A percentile compares a stretch with the other conserved stretches of the same genome.
Conservation (phyloP, 2,888 invertebrate species). For the Amphipyra tragopoginis region DNA sequence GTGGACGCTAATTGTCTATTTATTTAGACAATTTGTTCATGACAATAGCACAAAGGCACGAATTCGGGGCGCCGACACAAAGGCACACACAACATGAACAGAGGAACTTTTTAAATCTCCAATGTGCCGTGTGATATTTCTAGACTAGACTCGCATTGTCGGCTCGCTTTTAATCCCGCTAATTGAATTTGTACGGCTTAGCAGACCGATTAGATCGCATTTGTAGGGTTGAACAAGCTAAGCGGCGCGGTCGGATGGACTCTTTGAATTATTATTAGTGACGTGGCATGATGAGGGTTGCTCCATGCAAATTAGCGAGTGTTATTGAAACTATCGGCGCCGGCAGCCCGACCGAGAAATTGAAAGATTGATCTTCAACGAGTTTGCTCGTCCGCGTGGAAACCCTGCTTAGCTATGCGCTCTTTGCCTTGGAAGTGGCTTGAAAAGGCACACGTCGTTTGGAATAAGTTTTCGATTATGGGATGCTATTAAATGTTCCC, state of each 20-base stretch:
- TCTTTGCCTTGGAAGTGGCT: constrained; percentile 42
- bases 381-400: constrained; percentile 54
- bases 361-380: constrained; percentile 61
- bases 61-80: constrained; percentile 35
- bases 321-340: constrained; percentile 61
- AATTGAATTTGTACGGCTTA: constrained; percentile 78
- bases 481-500: constrained; percentile 17
- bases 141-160: constrained; percentile 57
- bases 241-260: constrained; percentile 56
- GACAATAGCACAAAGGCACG: constrained; percentile 46
- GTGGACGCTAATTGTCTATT: constrained; percentile 16
- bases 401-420: constrained; percentile 50
- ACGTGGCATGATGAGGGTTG: constrained; percentile 60
- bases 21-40: constrained; percentile 41
- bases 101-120: constrained; percentile 42
- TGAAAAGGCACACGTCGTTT: constrained; percentile 50
- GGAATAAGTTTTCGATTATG: constrained; percentile 33
- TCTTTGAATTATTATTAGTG: constrained; percentile 63
- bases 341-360: constrained; percentile 54
- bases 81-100: constrained; percentile 24
- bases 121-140: constrained; percentile 51
- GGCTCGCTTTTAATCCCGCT: constrained; percentile 62
- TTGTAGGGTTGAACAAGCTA: constrained; percentile 66
- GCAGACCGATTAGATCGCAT: constrained; percentile 73
- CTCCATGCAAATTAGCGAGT: constrained; percentile 60